Evolutionary conservation across 1,140 invertebrate species (phyloP), one percentile per base, ranked within the genome.

Genomic region (Meloidogyne floridensis): DNA sequence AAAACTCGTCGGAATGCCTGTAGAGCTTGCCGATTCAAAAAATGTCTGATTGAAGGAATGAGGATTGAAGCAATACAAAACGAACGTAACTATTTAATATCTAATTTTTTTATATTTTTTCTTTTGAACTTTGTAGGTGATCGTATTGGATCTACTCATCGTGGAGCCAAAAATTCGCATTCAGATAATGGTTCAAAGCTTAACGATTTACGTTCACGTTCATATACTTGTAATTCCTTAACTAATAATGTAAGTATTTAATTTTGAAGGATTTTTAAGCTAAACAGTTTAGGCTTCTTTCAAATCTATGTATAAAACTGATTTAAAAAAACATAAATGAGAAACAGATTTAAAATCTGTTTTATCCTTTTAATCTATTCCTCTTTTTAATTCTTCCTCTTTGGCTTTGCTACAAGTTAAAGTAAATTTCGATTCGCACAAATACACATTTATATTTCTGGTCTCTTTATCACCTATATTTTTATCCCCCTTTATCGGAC

Each of bases 51-150:
- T 7, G 72, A 70, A 42, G 77, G 77, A 9, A 78, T 78, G 77
- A 65, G 77, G 9, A 53, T n/a, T n/a, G 77, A 78, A 11, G 77
- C 77, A 9, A 78, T 78, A 71, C 77, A 78, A 42, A 78, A 78
- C 70, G 77, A 78, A 70, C 77, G 77, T 54, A n/a, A 18, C 13
- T 3, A 3, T 10, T 20, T 59, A 10, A 13, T 75, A 13, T 32
- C 2, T 11, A 11, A 54, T 76, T 5, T 51, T 54, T 7, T 13
- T 15, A 54, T 47, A 54, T 54, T 51, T 11, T 53, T 51, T 20
- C 13, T 54, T 76, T 13, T 11, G 18, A 59, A 32, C 70, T 10
- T 78, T 65, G 10, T 43, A 78, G 77, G 77, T 53, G 77, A 78
- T 70, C n/a, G 77, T 10, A 78, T 78, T 43, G 77, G 56, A 65